Conservation (phyloP, 2,113 vertebrate genomes). For the Tachysurus fulvidraco region DNA sequence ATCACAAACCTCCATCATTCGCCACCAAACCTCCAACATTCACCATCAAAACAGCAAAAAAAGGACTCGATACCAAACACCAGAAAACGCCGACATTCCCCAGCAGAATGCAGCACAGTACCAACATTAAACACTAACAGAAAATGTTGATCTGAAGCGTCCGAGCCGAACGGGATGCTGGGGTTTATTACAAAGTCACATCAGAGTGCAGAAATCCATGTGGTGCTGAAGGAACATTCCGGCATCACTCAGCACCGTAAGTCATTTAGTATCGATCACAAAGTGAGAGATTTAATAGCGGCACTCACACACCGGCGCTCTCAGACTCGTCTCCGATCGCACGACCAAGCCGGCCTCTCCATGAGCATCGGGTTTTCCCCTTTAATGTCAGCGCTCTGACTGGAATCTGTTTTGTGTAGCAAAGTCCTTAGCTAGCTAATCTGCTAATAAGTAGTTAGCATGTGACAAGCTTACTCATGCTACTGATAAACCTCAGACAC, state of each 20-base stretch:
- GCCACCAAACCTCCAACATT: too few species aligned
- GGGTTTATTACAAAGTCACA: background rate
- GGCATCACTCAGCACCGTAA: constrained; percentile 49
- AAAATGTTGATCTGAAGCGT: too few species aligned
- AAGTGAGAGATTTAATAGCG: constrained; percentile 7
- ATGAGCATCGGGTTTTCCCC: background rate
- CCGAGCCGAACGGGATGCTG: background rate
- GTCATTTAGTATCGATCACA: constrained; percentile 49
- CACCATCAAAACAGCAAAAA: too few species aligned
- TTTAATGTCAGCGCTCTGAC: background rate
- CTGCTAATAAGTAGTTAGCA: background rate
- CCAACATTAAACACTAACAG: background rate
- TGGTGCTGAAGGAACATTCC: constrained; percentile 15
- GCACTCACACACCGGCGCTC: constrained; percentile 16
- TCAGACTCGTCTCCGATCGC: background rate
- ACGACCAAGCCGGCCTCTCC: background rate
- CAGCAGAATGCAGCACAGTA: background rate
- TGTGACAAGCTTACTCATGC: background rate
- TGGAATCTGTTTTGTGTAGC: background rate
- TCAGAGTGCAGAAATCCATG: constrained; percentile 10
- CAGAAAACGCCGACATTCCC: background rate
- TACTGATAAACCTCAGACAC: background rate
- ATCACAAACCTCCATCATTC: too few species aligned
- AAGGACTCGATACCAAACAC: too few species aligned
- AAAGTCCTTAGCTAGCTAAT: background rate